Percentiles rank a stretch among this genome's conserved stretches.
phyloP scores from a whole-genome alignment of 1,140 invertebrate species.

The Chrysoperla carnea region DNA sequence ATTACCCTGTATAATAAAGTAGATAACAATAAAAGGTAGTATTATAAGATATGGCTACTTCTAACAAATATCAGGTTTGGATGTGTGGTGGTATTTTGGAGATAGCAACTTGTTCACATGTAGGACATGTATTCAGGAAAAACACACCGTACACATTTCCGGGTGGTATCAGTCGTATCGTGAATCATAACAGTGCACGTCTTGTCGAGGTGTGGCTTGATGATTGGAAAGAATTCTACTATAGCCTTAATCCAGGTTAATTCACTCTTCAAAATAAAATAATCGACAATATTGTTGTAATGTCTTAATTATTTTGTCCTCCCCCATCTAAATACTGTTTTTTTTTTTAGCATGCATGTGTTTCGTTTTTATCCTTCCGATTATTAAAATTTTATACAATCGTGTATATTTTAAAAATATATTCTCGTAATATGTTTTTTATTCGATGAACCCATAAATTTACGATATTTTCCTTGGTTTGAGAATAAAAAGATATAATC shows the following conservation, averaged over 20 bases:
- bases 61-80: slow-evolving; percentile 54
- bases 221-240: slow-evolving; percentile 96
- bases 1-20: too few relatives aligned
- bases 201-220: slow-evolving; percentile 96
- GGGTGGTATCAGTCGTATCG: slow-evolving; percentile 91
- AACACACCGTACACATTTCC: slow-evolving; percentile 98
- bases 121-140: slow-evolving; percentile 96
- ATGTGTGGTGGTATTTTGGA: slow-evolving; percentile 89
- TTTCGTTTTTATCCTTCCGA: too few relatives aligned
- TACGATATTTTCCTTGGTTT: too few relatives aligned
- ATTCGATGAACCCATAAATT: too few relatives aligned
- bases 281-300: too few relatives aligned
- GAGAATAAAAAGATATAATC: too few relatives aligned
- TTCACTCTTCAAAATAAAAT: slow-evolving; percentile 2
- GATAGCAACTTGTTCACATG: slow-evolving; percentile 81
- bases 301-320: too few relatives aligned
- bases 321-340: neutral
- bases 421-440: too few relatives aligned
- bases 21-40: too few relatives aligned
- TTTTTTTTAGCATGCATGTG: neutral
- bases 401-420: too few relatives aligned
- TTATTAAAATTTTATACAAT: too few relatives aligned
- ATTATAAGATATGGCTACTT: too few relatives aligned
- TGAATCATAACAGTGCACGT: slow-evolving; percentile 96
- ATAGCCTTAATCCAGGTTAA: slow-evolving; percentile 89